Conservation (phyloP, 2,888 invertebrate species). For the Drosophila putrida region DNA sequence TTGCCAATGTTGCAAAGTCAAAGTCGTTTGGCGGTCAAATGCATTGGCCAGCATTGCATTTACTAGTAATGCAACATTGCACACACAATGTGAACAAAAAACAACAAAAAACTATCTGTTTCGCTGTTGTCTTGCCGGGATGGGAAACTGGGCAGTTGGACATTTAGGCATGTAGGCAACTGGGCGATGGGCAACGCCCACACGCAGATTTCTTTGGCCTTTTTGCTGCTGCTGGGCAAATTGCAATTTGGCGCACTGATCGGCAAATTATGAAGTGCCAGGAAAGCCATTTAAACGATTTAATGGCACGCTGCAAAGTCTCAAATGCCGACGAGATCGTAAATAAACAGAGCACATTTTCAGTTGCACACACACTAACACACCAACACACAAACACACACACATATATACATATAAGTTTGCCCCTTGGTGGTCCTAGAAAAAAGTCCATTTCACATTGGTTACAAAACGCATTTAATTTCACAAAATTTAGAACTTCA, state of each 20-base stretch:
- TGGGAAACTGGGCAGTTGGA: conserved; percentile 36
- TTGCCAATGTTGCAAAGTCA: conserved; percentile 38
- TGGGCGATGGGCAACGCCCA: conserved; percentile 75
- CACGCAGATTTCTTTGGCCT: conserved; percentile 53
- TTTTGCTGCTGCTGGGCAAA: conserved; percentile 58
- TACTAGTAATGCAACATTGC: conserved; percentile 36
- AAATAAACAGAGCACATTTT: conserved; percentile 71
- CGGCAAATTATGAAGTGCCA: conserved; percentile 81
- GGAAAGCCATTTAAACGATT: conserved; percentile 79
- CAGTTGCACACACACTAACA: conserved; percentile 30
- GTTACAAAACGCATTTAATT: not conserved
- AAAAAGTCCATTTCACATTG: conserved; percentile 27
- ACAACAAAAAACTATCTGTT: conserved; percentile 41
- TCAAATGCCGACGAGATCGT: conserved; percentile 59
- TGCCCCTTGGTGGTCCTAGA: conserved; percentile 42
- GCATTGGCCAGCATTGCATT: conserved; percentile 27
- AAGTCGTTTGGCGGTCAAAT: conserved; percentile 62
- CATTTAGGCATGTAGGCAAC: conserved; percentile 53
- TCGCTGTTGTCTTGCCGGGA: conserved; percentile 25
- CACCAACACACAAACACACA: conserved; percentile 6
- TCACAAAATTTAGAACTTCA: not conserved
- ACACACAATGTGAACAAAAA: conserved; percentile 16
- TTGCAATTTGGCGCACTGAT: conserved; percentile 75
- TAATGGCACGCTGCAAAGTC: conserved; percentile 69
- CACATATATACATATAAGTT: conserved; percentile 1